Conservation (phyloP, 2,113 vertebrate genomes). For the Rhynchomys soricoides region DNA sequence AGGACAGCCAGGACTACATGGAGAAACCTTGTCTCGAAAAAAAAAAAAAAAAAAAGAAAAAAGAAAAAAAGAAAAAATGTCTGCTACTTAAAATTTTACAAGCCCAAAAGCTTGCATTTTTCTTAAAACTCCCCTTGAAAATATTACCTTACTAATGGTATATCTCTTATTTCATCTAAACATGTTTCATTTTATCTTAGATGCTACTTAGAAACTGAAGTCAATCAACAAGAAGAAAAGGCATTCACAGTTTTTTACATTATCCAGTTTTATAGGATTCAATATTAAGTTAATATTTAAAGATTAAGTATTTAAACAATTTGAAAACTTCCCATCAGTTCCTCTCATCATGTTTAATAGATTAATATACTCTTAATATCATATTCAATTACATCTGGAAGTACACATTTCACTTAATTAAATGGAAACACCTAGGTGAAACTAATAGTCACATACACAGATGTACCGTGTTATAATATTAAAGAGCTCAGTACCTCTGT, state of each 20-base stretch:
- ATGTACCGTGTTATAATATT: background rate
- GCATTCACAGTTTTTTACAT: background rate
- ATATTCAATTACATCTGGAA: background rate
- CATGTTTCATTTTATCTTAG: background rate
- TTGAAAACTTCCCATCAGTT: background rate
- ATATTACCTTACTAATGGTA: background rate
- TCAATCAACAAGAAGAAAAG: background rate
- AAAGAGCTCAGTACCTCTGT: background rate
- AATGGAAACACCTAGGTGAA: background rate
- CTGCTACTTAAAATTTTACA: background rate
- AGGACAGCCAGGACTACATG: too few relatives aligned
- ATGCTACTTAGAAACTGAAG: background rate
- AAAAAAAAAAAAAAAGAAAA: background rate
- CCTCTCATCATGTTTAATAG: background rate
- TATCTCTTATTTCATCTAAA: background rate
- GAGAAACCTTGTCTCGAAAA: too few relatives aligned
- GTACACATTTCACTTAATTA: background rate
- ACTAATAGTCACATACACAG: background rate
- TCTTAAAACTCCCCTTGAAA: background rate
- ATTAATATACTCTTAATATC: background rate
- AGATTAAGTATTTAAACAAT: background rate
- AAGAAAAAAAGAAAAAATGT: background rate
- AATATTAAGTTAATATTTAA: background rate
- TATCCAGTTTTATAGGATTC: background rate
- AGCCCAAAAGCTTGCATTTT: background rate